phyloP scores from a whole-genome alignment of 2,797 vertebrate species.

The Pangasius sanitwongsei region DNA sequence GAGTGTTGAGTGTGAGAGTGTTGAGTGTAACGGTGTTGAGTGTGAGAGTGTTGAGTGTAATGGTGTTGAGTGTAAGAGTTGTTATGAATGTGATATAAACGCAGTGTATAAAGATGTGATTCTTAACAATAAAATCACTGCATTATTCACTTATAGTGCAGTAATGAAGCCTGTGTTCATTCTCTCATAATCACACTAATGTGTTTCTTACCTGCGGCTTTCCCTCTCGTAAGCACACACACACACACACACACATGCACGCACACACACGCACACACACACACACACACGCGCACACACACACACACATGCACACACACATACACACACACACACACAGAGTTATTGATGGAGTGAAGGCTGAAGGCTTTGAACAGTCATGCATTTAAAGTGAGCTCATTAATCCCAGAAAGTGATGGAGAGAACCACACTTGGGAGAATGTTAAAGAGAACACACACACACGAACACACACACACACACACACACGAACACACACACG shows the following conservation, averaged over 20 bases:
- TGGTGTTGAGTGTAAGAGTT: no score
- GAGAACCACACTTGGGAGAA: neutral
- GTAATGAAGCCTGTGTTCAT: neutral
- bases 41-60: neutral
- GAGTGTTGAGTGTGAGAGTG: neutral
- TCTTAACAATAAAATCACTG: neutral
- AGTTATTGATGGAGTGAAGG: constrained; percentile 55
- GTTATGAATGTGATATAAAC: neutral
- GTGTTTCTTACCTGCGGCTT: neutral
- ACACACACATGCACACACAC: constrained; percentile 3
- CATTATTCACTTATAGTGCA: neutral
- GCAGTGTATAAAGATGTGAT: neutral
- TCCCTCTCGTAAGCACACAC: neutral
- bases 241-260: constrained; percentile 20
- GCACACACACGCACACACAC: constrained; percentile 13
- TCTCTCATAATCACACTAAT: constrained; percentile 17
- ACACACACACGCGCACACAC: neutral
- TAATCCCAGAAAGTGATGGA: constrained; percentile 49
- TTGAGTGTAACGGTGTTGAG: neutral
- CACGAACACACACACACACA: neutral
- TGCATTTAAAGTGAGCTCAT: constrained; percentile 61
- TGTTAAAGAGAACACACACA: constrained; percentile 15
- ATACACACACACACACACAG: constrained; percentile 1
- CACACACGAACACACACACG: constrained; percentile 11
- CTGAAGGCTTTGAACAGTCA: constrained; percentile 58